A percentile compares a stretch with the other conserved stretches of the same genome.
phyloP scores from a whole-genome alignment of 2,888 invertebrate species.

The Perithous albicinctus region DNA sequence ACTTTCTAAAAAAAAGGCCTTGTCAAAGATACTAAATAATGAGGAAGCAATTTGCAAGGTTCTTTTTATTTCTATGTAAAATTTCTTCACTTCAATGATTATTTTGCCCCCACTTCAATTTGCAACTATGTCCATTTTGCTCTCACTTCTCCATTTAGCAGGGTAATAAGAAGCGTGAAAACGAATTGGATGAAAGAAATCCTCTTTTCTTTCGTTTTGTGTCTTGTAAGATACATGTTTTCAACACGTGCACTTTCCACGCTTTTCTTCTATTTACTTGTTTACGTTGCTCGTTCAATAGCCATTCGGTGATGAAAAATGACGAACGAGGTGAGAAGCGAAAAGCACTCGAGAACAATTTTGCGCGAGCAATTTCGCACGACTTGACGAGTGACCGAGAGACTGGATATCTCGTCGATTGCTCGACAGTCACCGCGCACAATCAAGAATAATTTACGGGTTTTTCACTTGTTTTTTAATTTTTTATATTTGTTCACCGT shows the following conservation, averaged over 20 bases:
- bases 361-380: conserved; percentile 30
- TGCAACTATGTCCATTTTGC: no score
- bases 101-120: no score
- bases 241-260: not conserved
- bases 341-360: conserved; percentile 30
- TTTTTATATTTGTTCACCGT: conserved; percentile 57
- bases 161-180: no score
- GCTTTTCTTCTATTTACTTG: not conserved
- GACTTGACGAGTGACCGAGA: conserved; percentile 23
- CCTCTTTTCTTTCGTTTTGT: not conserved
- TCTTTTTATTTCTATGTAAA: no score
- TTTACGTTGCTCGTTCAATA: conserved; percentile 26
- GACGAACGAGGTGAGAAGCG: conserved; percentile 36
- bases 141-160: no score
- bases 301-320: conserved; percentile 41
- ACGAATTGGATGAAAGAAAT: no score
- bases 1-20: no score
- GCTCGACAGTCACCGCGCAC: conserved; percentile 32
- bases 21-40: no score
- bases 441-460: conserved; percentile 58
- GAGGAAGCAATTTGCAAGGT: no score
- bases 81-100: no score
- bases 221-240: not conserved
- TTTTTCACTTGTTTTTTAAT: conserved; percentile 36
- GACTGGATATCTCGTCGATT: conserved; percentile 54